Base-by-base conservation (phyloP, 2,888 invertebrate species). In the Serrognathus titanus region DNA sequence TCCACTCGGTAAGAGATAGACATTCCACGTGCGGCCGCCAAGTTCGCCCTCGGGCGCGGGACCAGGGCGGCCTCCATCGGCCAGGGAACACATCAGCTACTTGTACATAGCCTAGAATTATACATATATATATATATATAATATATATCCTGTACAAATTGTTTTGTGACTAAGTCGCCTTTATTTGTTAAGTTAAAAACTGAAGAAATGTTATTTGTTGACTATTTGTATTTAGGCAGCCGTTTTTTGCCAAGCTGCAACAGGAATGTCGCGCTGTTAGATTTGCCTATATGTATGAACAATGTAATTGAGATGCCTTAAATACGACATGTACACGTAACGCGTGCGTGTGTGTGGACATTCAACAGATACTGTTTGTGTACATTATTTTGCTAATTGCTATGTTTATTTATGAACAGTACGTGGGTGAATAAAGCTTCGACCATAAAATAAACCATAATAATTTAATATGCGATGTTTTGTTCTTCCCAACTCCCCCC, bases 11-110 rank as follows among this genome's bases (percentile, higher is more conserved):
- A 67, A 68, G 61, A 65, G 62, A 71, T 70, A 69, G 74, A 75
- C 75, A 76, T 76, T 76, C 76, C 76, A 76, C 48, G 68, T 70
- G 68, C 69, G 75, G 74, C 73, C 75, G 75, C 74, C 75, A 72
- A 71, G 69, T 71, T 72, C 70, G 75, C 74, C 72, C 59, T 53
- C 60, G 63, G 71, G 72, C 73, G 71, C 70, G 76, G 78, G 78
- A 77, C 77, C 78, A 78, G 73, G 75, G 75, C 75, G 76, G 75
- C 74, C 73, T 65, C 66, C 65, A 71, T 66, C 65, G 72, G 72
- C 75, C 74, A 73, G 74, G 74, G 74, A 74, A 73, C 75, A 75
- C 75, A 74, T 71, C 74, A 70, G 61, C 50, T 51, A 63, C 50
- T 60, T 64, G 64, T 64, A 64, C 53, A 64, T 64, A 64, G 59